These are phyloP conservation scores for Cheilosia soror DNA, from an alignment of 2,888 invertebrate species.

Conservation along the genomic window DNA sequence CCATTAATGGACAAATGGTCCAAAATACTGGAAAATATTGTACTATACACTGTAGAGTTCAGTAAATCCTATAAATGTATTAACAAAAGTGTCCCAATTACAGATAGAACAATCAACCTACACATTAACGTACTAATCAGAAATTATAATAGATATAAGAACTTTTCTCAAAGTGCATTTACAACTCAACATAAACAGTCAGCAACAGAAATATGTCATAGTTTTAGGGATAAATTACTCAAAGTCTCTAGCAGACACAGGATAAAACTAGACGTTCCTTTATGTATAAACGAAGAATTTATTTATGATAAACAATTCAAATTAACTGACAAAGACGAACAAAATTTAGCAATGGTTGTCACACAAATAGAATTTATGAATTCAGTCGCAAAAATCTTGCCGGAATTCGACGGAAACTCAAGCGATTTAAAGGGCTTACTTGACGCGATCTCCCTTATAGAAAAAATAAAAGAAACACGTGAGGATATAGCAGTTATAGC, in stretches of 20 bases:
- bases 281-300: neutral
- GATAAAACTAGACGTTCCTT: neutral
- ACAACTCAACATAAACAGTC: neutral
- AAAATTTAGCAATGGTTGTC: neutral
- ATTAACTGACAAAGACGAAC: neutral
- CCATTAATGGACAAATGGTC: conserved; percentile 79
- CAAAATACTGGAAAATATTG: neutral
- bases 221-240: conserved; percentile 10
- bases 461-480: conserved; percentile 12
- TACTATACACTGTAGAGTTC: neutral
- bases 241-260: neutral
- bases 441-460: neutral
- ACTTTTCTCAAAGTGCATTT: neutral
- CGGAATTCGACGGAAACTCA: conserved; percentile 26
- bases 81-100: conserved; percentile 7
- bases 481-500: neutral
- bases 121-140: neutral
- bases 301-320: neutral
- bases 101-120: neutral
- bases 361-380: conserved; percentile 17
- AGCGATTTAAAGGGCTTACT: neutral
- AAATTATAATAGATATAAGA: conserved; percentile 8
- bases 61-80: neutral
- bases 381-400: conserved; percentile 4
- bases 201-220: neutral